These are phyloP conservation scores for Bradysia coprophila DNA, from an alignment of 1,140 invertebrate species.

Conservation along the genomic window DNA sequence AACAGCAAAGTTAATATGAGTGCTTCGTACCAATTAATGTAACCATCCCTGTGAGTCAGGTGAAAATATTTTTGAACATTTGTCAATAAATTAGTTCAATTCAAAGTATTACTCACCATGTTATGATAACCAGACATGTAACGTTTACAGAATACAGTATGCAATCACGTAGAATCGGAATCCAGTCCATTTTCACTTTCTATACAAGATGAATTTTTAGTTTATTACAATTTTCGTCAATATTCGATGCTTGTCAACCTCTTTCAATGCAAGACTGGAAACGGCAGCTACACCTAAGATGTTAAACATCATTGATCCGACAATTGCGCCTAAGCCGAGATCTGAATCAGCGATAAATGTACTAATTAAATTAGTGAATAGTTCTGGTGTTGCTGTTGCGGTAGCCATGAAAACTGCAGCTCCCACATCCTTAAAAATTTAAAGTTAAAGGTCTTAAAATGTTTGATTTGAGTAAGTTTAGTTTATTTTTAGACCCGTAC, in stretches of 20 bases:
- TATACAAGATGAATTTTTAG: constrained; percentile 21
- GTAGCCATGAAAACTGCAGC: constrained; percentile 77
- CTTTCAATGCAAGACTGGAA: constrained; percentile 42
- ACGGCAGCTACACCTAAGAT: constrained; percentile 61
- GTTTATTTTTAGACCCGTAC: no score
- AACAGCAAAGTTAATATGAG: no score
- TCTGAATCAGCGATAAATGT: constrained; percentile 53
- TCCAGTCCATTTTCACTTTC: constrained; percentile 63
- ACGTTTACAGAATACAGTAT: constrained; percentile 66
- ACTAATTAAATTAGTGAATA: constrained; percentile 72
- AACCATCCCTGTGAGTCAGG: no score
- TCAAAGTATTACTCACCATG: no score
- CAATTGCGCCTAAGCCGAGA: constrained; percentile 53
- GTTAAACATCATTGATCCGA: constrained; percentile 74
- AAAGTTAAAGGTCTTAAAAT: neutral
- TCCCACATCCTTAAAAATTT: no score
- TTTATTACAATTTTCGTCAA: neutral
- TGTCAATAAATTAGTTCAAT: no score
- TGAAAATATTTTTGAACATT: no score
- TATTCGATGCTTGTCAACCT: neutral
- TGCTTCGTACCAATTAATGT: no score
- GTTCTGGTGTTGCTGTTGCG: constrained; percentile 66
- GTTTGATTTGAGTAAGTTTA: neutral
- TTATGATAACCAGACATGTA: constrained; percentile 47
- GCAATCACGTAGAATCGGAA: constrained; percentile 69